Conservation (phyloP, 2,113 vertebrate genomes). For the Planiliza haematocheilus region DNA sequence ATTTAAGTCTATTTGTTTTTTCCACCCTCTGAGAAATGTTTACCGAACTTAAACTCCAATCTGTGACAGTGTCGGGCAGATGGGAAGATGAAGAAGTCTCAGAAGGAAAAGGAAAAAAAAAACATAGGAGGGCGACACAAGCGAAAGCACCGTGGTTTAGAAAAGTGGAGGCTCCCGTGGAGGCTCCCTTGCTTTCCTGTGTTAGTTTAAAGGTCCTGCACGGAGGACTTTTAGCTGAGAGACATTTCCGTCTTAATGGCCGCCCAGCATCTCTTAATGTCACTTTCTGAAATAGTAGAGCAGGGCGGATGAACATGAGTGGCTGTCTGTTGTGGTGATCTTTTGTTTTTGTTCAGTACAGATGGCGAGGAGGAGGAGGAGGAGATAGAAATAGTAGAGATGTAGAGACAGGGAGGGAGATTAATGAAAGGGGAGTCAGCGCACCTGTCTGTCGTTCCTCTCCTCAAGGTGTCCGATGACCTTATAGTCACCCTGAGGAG, state of each 20-base stretch:
- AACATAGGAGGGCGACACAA: neutral
- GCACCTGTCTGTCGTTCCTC: constrained; percentile 84
- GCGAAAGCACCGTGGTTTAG: neutral
- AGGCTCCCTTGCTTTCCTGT: neutral
- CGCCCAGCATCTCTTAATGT: neutral
- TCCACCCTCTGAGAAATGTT: constrained; percentile 32
- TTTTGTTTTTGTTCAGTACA: neutral
- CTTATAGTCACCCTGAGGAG: constrained; percentile 81
- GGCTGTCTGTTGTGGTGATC: neutral
- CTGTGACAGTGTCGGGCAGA: constrained; percentile 55
- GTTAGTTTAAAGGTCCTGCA: constrained; percentile 7
- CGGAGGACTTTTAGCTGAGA: neutral
- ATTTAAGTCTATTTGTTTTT: neutral
- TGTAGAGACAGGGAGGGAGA: neutral
- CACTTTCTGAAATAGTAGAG: neutral
- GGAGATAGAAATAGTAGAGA: neutral
- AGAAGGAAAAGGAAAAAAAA: neutral
- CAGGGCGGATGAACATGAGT: neutral
- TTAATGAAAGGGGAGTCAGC: neutral
- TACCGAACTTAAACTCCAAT: constrained; percentile 52
- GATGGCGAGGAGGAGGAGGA: constrained; percentile 1
- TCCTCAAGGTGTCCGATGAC: constrained; percentile 68
- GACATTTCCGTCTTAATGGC: neutral
- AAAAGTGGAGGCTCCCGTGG: neutral
- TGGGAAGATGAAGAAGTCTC: constrained; percentile 5